Conservation (phyloP, 1,140 invertebrate genomes). For the Tribolium castaneum region DNA sequence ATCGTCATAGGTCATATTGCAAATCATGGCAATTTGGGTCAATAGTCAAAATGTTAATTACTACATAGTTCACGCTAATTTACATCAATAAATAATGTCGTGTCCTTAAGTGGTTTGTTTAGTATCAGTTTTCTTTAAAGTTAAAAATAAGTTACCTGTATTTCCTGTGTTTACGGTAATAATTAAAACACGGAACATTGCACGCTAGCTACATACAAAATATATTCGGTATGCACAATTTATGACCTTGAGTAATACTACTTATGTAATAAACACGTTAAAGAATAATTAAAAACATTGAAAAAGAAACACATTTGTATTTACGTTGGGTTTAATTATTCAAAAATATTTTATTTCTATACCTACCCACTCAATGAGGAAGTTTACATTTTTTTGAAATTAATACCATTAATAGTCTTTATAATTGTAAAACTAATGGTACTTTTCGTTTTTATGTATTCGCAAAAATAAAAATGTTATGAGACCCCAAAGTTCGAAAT, state of each 20-base stretch:
- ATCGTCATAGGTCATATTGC: background rate
- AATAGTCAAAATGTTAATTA: background rate
- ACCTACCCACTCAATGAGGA: too few species aligned
- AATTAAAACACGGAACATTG: background rate
- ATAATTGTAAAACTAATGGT: too few species aligned
- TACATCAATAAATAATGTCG: background rate
- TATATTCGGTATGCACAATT: background rate
- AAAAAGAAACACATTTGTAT: too few species aligned
- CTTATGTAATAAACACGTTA: background rate
- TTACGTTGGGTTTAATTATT: too few species aligned
- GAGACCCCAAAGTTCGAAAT: too few species aligned
- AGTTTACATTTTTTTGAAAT: too few species aligned
- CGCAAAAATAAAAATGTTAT: too few species aligned
- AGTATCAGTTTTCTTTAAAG: background rate
- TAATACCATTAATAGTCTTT: too few species aligned
- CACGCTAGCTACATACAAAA: background rate
- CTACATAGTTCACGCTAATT: background rate
- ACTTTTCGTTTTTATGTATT: too few species aligned
- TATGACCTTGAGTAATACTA: background rate
- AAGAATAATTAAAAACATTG: too few species aligned
- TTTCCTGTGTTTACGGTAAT: background rate
- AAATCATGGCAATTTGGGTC: background rate
- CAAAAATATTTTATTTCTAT: too few species aligned
- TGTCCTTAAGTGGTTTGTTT: background rate
- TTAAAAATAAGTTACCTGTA: background rate